Base-by-base conservation (phyloP, 1,140 invertebrate genomes). In the Trichogramma pretiosum region DNA sequence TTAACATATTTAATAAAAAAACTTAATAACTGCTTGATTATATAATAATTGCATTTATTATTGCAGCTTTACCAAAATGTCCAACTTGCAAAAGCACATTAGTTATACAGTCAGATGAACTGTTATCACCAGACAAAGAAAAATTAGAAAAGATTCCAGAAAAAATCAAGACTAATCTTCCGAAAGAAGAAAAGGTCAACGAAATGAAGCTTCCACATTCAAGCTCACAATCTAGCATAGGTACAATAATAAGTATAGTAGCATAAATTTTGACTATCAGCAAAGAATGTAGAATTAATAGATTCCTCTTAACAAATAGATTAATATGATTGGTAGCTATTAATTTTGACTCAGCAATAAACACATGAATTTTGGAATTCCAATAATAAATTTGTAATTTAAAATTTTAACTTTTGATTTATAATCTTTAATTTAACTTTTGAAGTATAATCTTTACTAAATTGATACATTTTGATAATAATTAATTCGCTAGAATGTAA, bases 71-170 rank as follows among this genome's bases (percentile, higher is more conserved):
- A 39, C 57, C 62, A 1, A 69, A 67, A 24, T 82, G 80, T 60
- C 77, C 77, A n/a, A 68, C 72, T 10, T 82, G 80, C 55, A 60
- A 68, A 18, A 81, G 78, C 52, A 72, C 62, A 1, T 61, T 77
- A 30, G 74, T 82, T 13, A 71, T 79, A 10, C 73, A 80, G 67
- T 63, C 60, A 2, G 68, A 72, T 18, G 59, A 68, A 40, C 40
- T 63, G 17, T 53, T 54, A 1, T 59, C 57, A 9, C 45, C 60
- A 17, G 48, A 54, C 14, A 23, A 13, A 11, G 54, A 65, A 24
- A 13, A 5, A 55, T 43, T 34, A 49, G 49, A 35, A 51, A 44
- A 36, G 37, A 45, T 52, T 37, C 13, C 17, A 1, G 52, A 42
- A 33, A 55, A 54, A 47, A 10, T 42, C 13, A 41, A 32, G 16